Conservation (phyloP, 2,888 invertebrate genomes). For the Eulithis prunata region DNA sequence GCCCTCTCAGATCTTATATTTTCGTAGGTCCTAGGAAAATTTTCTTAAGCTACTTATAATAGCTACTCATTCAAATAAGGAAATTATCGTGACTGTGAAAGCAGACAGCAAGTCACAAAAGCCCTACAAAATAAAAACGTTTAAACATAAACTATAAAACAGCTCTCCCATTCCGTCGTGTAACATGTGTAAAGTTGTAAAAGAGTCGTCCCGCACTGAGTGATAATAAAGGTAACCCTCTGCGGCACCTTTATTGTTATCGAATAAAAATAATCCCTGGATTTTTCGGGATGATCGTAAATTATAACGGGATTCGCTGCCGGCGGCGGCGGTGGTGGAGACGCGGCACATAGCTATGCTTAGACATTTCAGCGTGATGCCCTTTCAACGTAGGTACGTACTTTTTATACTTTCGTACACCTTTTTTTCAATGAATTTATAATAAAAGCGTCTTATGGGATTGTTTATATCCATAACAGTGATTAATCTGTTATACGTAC, state of each 20-base stretch:
- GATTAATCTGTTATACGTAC: too few species aligned
- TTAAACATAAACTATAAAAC: constrained; percentile 51
- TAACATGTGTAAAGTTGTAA: constrained; percentile 79
- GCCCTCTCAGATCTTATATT: too few species aligned
- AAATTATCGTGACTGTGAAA: neutral
- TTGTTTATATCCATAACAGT: too few species aligned
- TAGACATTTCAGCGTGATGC: constrained; percentile 17
- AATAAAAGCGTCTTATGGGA: too few species aligned
- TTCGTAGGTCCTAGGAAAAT: too few species aligned
- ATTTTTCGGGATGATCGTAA: constrained; percentile 83
- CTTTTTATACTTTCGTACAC: neutral
- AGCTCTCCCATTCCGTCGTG: constrained; percentile 52
- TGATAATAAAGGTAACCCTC: constrained; percentile 84
- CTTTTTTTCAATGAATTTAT: neutral
- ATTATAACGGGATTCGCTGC: constrained; percentile 75
- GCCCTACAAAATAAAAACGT: constrained; percentile 42
- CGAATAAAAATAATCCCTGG: constrained; percentile 83
- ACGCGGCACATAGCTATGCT: constrained; percentile 42
- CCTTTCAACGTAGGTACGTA: constrained; percentile 14
- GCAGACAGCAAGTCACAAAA: constrained; percentile 11
- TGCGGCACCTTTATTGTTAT: constrained; percentile 82
- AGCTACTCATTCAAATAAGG: too few species aligned
- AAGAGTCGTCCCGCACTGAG: constrained; percentile 74
- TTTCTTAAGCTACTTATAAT: too few species aligned
- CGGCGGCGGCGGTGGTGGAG: constrained; percentile 53